Percentiles rank a stretch among this genome's conserved stretches.
Evolutionary conservation across 1,140 invertebrate genomes (phyloP).

Genomic region (Drosophila simulans): DNA sequence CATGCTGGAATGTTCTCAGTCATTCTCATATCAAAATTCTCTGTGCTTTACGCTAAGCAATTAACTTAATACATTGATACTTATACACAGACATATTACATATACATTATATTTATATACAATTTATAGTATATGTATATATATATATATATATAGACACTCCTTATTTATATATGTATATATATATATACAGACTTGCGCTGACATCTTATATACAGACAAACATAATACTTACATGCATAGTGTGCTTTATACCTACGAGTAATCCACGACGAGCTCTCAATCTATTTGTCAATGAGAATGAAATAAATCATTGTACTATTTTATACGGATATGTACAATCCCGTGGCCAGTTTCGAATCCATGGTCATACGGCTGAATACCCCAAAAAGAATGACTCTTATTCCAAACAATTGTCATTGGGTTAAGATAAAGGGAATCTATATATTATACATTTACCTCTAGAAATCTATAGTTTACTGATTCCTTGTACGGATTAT

Average conservation of each 20-base stretch:
- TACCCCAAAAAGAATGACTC: neutral
- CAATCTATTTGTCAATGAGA: conserved; percentile 77
- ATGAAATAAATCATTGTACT: conserved; percentile 90
- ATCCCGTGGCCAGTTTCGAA: neutral
- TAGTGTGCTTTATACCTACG: conserved; percentile 74
- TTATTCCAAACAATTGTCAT: neutral
- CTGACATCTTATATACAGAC: conserved; percentile 53
- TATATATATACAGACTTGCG: conserved; percentile 65
- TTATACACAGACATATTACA: conserved; percentile 56
- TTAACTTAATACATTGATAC: conserved; percentile 61
- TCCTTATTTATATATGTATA: conserved; percentile 39
- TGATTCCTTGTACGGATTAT: too few relatives aligned
- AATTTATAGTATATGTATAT: conserved; percentile 58
- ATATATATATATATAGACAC: conserved; percentile 17
- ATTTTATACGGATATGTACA: conserved; percentile 97
- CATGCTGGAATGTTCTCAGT: conserved; percentile 57
- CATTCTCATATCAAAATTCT: conserved; percentile 81
- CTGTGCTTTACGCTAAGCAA: conserved; percentile 80
- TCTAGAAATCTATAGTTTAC: too few relatives aligned
- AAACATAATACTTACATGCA: conserved; percentile 49
- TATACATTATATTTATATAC: conserved; percentile 63
- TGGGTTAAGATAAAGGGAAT: too few relatives aligned
- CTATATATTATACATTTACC: too few relatives aligned
- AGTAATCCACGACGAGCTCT: conserved; percentile 65
- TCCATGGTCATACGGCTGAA: conserved; percentile 5